These are phyloP conservation scores for Ochlodes sylvanus DNA, from an alignment of 2,888 invertebrate species.

Conservation along the genomic window DNA sequence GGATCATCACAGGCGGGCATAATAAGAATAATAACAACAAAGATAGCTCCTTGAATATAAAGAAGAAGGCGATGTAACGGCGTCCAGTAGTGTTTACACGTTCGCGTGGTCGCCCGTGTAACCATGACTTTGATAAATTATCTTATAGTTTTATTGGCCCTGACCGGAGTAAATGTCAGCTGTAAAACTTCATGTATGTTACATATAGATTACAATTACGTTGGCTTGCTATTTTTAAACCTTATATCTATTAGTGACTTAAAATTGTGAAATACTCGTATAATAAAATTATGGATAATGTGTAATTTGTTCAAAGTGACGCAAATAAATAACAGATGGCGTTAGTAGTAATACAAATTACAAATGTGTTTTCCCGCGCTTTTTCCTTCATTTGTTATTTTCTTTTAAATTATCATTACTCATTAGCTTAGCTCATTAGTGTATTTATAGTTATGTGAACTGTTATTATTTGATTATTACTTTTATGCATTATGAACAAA, in stretches of 20 bases:
- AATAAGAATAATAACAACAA: constrained; percentile 45
- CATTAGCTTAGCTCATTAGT: no score
- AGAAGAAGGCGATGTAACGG: constrained; percentile 58
- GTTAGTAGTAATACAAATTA: not conserved
- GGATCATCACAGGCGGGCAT: constrained; percentile 1
- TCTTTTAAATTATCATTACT: not conserved
- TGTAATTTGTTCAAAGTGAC: not conserved
- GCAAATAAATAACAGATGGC: constrained; percentile 5
- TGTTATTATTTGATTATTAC: not conserved
- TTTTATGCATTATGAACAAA: not conserved
- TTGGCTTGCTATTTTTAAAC: not conserved
- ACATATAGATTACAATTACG: constrained; percentile 9
- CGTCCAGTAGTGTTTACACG: constrained; percentile 55
- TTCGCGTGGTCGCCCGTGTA: constrained; percentile 66
- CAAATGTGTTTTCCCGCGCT: not conserved
- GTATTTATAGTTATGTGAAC: no score
- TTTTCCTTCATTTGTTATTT: not conserved
- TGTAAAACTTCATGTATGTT: constrained; percentile 74
- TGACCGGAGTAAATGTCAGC: constrained; percentile 64
- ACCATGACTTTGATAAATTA: constrained; percentile 72
- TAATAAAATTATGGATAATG: not conserved
- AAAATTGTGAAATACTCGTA: not conserved
- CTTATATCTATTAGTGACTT: not conserved
- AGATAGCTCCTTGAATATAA: constrained; percentile 65
- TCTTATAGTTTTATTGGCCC: constrained; percentile 59